These are phyloP conservation scores for Drosophila tristis DNA, from an alignment of 1,140 invertebrate genomes.

Conservation along the genomic window DNA sequence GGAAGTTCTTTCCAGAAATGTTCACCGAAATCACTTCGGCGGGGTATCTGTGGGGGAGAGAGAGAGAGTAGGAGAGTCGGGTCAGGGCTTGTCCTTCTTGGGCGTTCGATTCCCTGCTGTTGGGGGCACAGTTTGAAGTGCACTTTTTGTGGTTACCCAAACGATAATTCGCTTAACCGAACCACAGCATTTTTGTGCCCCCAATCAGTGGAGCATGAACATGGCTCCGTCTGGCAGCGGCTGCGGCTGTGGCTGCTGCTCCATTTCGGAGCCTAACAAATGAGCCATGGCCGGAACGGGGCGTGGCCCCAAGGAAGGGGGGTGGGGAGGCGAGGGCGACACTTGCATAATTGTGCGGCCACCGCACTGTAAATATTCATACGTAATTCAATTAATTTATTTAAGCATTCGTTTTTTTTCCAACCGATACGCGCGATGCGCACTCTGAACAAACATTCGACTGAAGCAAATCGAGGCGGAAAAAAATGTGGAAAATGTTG, in stretches of 20 bases:
- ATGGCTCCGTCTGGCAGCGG: constrained; percentile 13
- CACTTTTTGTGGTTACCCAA: constrained; percentile 59
- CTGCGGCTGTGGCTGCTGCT: constrained; percentile 30
- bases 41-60: constrained; percentile 88
- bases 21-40: constrained; percentile 94
- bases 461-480: constrained; percentile 41
- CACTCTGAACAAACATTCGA: constrained; percentile 35
- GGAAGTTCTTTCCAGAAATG: constrained; percentile 92
- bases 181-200: constrained; percentile 58
- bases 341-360: constrained; percentile 75
- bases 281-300: constrained; percentile 61
- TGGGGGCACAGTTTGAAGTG: constrained; percentile 46
- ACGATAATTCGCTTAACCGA: constrained; percentile 50
- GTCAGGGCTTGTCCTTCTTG: neutral
- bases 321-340: constrained; percentile 46
- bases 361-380: constrained; percentile 72
- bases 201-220: constrained; percentile 68
- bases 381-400: constrained; percentile 81
- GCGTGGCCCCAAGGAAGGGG: constrained; percentile 6
- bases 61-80: neutral
- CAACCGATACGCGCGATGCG: constrained; percentile 18
- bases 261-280: constrained; percentile 62
- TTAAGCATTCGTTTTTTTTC: constrained; percentile 43
- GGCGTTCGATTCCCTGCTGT: no score
- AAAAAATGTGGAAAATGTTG: constrained; percentile 16